Evolutionary conservation across 2,113 vertebrate species (phyloP).

Genomic region (Lontra canadensis): DNA sequence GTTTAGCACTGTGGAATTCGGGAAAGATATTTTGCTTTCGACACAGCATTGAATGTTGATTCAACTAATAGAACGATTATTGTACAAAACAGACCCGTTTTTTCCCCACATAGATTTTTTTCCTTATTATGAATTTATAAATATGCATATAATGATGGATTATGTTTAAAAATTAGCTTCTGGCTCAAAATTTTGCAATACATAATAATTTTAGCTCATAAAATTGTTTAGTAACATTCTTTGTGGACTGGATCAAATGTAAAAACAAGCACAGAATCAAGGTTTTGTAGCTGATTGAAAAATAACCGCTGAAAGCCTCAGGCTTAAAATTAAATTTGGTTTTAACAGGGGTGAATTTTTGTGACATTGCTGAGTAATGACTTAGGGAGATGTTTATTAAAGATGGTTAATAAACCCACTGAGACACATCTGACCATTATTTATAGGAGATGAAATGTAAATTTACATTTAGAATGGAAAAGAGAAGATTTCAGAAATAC

Average conservation of each 20-base stretch:
- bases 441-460: conserved; percentile 25
- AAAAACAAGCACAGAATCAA: background rate
- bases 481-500: background rate
- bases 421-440: background rate
- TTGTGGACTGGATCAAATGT: conserved; percentile 28
- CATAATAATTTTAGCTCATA: conserved; percentile 30
- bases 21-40: background rate
- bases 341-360: conserved; percentile 57
- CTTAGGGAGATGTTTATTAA: conserved; percentile 53
- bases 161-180: background rate
- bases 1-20: background rate
- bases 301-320: conserved; percentile 26
- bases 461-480: conserved; percentile 45
- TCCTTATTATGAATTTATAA: background rate
- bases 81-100: background rate
- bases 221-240: background rate
- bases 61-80: background rate
- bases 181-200: background rate
- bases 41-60: background rate
- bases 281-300: conserved; percentile 41
- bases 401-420: conserved; percentile 1
- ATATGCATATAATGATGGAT: background rate
- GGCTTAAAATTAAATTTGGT: conserved; percentile 53
- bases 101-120: background rate
- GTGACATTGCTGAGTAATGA: conserved; percentile 32